A percentile compares a stretch with the other conserved stretches of the same genome.
Conservation (phyloP, 1,140 invertebrate genomes). For the Arctopsyche grandis region DNA sequence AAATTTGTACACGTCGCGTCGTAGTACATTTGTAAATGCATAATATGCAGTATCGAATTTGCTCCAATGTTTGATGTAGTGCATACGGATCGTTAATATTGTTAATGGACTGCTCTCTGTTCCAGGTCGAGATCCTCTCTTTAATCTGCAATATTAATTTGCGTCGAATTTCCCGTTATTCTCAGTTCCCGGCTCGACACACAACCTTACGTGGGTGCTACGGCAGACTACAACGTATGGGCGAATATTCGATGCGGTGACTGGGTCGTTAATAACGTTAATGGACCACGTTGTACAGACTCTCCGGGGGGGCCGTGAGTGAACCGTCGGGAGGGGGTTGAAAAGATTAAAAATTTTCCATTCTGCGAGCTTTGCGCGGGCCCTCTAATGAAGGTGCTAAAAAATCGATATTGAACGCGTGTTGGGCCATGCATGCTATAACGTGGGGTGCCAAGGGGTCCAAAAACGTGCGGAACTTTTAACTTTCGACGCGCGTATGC, state of each 20-base stretch:
- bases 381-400: neutral
- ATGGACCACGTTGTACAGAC: neutral
- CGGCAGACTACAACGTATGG: neutral
- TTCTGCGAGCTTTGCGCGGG: neutral
- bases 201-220: too few relatives aligned
- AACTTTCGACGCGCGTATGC: conserved; percentile 13
- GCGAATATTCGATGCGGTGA: neutral
- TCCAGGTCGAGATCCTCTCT: too few relatives aligned
- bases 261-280: conserved; percentile 18
- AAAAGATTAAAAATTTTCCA: conserved; percentile 26
- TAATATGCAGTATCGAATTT: too few relatives aligned
- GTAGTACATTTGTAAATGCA: too few relatives aligned
- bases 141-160: too few relatives aligned
- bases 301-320: neutral
- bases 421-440: neutral
- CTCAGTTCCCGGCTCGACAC: too few relatives aligned
- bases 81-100: too few relatives aligned
- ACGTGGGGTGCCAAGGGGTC: neutral
- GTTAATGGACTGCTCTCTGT: too few relatives aligned
- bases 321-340: neutral
- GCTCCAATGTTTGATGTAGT: too few relatives aligned
- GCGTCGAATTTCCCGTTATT: too few relatives aligned
- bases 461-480: conserved; percentile 2
- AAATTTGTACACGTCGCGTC: too few relatives aligned
- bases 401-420: neutral